Percentiles rank a stretch among this genome's conserved stretches.
Conservation (phyloP, 2,113 vertebrate genomes). For the Sitta europaea region DNA sequence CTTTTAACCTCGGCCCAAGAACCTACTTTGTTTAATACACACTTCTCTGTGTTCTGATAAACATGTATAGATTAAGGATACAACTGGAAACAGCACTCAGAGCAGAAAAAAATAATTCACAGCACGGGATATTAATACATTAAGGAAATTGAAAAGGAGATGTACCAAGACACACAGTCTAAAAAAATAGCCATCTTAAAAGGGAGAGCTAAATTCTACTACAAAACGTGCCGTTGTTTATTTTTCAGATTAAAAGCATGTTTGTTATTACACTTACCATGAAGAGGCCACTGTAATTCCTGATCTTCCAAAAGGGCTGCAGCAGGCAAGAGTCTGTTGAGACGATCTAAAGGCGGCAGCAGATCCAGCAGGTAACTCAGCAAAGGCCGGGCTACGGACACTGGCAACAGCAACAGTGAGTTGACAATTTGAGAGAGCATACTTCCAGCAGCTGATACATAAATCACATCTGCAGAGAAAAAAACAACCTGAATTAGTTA, state of each 20-base stretch:
- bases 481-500: background rate
- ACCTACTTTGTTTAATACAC: background rate
- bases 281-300: constrained; percentile 96
- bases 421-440: constrained; percentile 97
- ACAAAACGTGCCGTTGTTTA: background rate
- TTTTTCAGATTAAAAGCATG: background rate
- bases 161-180: background rate
- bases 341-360: constrained; percentile 89
- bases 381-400: constrained; percentile 90
- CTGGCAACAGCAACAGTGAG: constrained; percentile 87
- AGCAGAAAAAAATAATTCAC: background rate
- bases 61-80: background rate
- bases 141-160: background rate
- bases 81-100: background rate
- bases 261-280: constrained; percentile 75
- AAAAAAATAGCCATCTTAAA: background rate
- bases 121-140: background rate
- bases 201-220: background rate
- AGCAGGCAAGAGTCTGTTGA: constrained; percentile 91
- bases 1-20: background rate
- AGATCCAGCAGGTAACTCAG: constrained; percentile 89
- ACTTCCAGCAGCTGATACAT: constrained; percentile 94
- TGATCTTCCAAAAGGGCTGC: constrained; percentile 93
- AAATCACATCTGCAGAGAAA: constrained; percentile 84
- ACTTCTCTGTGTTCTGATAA: background rate